Evolutionary conservation across 2,113 vertebrate species (phyloP), one percentile per base, ranked within the genome.

Genomic region (Salvelinus fontinalis): DNA sequence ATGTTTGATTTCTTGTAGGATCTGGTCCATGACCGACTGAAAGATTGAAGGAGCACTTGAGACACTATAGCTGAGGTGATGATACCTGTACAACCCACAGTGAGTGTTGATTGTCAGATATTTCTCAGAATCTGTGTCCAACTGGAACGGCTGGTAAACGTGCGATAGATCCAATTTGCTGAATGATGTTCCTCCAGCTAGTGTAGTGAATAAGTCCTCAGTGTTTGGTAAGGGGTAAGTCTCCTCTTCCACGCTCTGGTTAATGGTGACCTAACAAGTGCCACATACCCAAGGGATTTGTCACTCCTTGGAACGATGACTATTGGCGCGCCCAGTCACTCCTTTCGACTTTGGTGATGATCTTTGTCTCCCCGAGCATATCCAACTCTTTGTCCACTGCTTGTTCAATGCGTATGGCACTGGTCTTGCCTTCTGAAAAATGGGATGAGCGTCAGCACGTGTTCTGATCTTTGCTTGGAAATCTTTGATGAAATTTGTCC

Each of bases 341-440:
- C 14, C 13, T 26, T 24, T 75, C 49, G 1, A 67, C n/a, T 4
- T 20, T 27, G 31, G 57, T 54, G 16, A 75, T 51, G 3, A 84
- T 75, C 3, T 59, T 48, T 14, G 31, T 20, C 2, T 22, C 62
- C 54, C 70, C 49, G 5, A 79, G 14, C 18, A 22, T 27, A 18
- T 71, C 44, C 18, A 76, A 31, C 49, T 77, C 51, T 51, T 79
- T 74, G 14, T 83, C 78, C 51, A 76, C 78, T 13, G 68, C 66
- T 27, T 73, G 64, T 59, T 57, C 1, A 77, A 24, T 22, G 67
- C 26, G 44, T 82, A 70, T 16, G 76, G 80, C 1, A 77, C 71
- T 49, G 39, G 76, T 2, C 39, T 49, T 5, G 76, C 71, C 24
- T 82, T 79, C 12, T 14, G 3, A 18, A 77, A 77, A 8, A 57